Conservation (phyloP, 1,140 invertebrate species). For the Anadara kagoshimensis region DNA sequence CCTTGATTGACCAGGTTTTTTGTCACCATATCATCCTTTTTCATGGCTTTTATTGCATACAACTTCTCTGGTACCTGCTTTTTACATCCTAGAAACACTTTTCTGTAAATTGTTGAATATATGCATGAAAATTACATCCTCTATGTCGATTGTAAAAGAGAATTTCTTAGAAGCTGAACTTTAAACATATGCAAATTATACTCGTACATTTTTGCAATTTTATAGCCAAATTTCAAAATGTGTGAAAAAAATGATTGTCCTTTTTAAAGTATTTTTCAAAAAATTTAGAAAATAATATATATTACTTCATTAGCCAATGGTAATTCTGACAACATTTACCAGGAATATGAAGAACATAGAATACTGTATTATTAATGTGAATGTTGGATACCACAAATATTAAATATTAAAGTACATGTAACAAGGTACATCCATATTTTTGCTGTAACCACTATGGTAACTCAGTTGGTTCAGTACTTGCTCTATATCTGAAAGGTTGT, state of each 20-base stretch:
- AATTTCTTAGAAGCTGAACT: background rate
- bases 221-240: background rate
- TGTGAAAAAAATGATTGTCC: background rate
- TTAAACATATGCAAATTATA: background rate
- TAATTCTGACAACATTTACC: too few relatives aligned
- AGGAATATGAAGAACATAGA: too few relatives aligned
- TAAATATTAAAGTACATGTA: too few relatives aligned
- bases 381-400: too few relatives aligned
- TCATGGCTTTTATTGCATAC: slow-evolving; percentile 98
- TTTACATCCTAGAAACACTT: slow-evolving; percentile 94
- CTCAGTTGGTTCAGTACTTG: too few relatives aligned
- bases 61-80: slow-evolving; percentile 86
- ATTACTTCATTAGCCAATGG: too few relatives aligned
- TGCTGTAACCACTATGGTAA: too few relatives aligned
- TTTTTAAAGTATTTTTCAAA: background rate
- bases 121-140: background rate
- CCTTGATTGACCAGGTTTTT: slow-evolving; percentile 91
- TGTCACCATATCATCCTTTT: slow-evolving; percentile 95
- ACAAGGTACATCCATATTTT: too few relatives aligned
- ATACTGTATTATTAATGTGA: too few relatives aligned
- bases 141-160: background rate
- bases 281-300: too few relatives aligned
- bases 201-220: background rate
- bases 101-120: slow-evolving; percentile 73
- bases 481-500: too few relatives aligned